Base-by-base conservation (phyloP, 2,888 invertebrate species). In the Megaustenia siamemsis region DNA sequence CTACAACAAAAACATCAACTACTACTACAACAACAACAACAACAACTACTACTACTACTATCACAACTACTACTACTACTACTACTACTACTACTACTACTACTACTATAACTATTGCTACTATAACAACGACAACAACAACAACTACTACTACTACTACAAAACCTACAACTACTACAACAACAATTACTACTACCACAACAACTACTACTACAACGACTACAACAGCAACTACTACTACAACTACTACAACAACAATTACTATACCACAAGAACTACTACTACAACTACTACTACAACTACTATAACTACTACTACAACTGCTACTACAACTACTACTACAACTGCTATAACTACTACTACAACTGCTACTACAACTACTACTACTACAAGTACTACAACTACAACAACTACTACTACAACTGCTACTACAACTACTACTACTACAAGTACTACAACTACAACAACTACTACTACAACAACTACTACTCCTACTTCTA, bases 11-110 rank as follows among this genome's bases (percentile, higher is more conserved):
- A n/a, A n/a, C n/a, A n/a, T n/a, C n/a, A n/a, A n/a, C n/a, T n/a
- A n/a, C n/a, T n/a, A n/a, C n/a, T n/a, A n/a, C n/a, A 56, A 56
- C 56, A 56, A 56, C 56, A 56, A 56, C 56, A 56, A 56, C 56
- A 56, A 56, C 56, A 56, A 45, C 45, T 45, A 45, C 45, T 45
- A 45, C 45, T 45, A 45, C 45, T 45, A 45, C 45, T 45, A 45
- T 12, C 12, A 45, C 45, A 10, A 45, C 45, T 45, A 45, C 45
- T 45, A 45, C 45, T 45, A 45, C 45, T 45, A 45, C 45, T 45
- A 45, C 45, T 45, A 45, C 45, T 45, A 45, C 45, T 45, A 45
- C 45, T 45, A 45, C 45, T 45, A 45, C 45, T 45, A 45, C 45
- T 45, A 45, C 45, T 45, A 45, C 45, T 45, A 45, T 12, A 10